Conservation (phyloP, 2,113 vertebrate genomes). For the Xenopus laevis region DNA sequence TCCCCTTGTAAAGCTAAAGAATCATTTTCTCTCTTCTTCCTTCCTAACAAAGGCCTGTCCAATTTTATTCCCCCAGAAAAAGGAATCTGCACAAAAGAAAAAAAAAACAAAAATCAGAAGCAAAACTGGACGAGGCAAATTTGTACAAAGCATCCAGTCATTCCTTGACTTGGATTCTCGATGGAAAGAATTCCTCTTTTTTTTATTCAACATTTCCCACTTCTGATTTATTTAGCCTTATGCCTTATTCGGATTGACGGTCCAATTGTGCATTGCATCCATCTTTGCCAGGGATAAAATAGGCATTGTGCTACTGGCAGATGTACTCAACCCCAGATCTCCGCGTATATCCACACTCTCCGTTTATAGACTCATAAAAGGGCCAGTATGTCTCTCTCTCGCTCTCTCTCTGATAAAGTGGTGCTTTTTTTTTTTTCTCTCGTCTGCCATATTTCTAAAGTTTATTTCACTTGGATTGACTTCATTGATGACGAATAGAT, state of each 20-base stretch:
- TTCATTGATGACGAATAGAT: neutral
- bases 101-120: too few species aligned
- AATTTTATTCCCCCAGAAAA: too few species aligned
- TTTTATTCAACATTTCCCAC: neutral
- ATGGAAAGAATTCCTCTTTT: neutral
- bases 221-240: neutral
- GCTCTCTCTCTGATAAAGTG: neutral
- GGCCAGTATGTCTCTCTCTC: slow-evolving; percentile 12
- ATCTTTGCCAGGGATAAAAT: slow-evolving; percentile 33
- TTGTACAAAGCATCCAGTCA: neutral
- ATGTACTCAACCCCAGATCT: slow-evolving; percentile 9
- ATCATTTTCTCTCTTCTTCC: too few species aligned
- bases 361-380: slow-evolving; percentile 34
- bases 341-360: neutral
- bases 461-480: neutral
- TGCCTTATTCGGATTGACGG: slow-evolving; percentile 8
- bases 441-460: slow-evolving; percentile 1
- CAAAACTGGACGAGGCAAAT: too few species aligned
- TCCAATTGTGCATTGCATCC: slow-evolving; percentile 9
- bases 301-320: slow-evolving; percentile 34
- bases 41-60: too few species aligned
- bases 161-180: neutral
- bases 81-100: too few species aligned
- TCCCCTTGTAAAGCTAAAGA: too few species aligned
- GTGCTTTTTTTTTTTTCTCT: slow-evolving; percentile 1